Percentiles rank a stretch among this genome's conserved stretches.
phyloP scores from a whole-genome alignment of 2,113 vertebrate genomes.

The Axis porcinus region DNA sequence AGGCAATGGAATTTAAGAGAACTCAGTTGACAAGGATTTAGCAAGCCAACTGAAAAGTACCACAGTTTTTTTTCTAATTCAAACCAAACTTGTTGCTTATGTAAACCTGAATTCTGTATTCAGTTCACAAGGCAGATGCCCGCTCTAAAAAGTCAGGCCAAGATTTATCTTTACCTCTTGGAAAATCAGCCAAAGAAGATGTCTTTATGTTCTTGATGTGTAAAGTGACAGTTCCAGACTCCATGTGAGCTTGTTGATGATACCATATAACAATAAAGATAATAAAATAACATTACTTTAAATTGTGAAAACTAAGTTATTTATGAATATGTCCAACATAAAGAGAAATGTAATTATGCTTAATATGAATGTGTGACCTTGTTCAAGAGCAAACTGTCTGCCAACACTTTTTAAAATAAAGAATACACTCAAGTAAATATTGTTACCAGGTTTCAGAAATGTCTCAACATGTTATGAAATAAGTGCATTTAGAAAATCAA shows the following conservation, averaged over 20 bases:
- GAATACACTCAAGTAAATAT: not conserved
- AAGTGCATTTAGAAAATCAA: constrained; percentile 27
- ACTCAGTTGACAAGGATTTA: not conserved
- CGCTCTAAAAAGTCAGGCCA: not conserved
- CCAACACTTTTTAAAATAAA: constrained; percentile 2
- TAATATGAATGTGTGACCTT: not conserved
- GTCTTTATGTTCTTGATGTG: not conserved
- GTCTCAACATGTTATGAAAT: constrained; percentile 35
- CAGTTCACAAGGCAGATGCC: not conserved
- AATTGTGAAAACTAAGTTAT: not conserved
- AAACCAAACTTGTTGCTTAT: not conserved
- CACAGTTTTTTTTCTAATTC: not conserved
- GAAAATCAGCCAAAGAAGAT: not conserved
- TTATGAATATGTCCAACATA: not conserved
- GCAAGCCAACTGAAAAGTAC: not conserved
- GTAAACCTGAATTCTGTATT: not conserved
- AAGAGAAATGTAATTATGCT: not conserved
- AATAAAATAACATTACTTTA: not conserved
- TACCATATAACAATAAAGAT: not conserved
- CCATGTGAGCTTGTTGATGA: not conserved
- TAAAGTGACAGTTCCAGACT: not conserved
- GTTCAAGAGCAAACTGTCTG: not conserved
- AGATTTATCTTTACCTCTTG: not conserved
- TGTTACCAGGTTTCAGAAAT: constrained; percentile 14
- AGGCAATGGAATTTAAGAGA: not conserved